These are phyloP conservation scores for Anas platyrhynchos DNA, from an alignment of 2,113 vertebrate genomes.

Conservation along the genomic window DNA sequence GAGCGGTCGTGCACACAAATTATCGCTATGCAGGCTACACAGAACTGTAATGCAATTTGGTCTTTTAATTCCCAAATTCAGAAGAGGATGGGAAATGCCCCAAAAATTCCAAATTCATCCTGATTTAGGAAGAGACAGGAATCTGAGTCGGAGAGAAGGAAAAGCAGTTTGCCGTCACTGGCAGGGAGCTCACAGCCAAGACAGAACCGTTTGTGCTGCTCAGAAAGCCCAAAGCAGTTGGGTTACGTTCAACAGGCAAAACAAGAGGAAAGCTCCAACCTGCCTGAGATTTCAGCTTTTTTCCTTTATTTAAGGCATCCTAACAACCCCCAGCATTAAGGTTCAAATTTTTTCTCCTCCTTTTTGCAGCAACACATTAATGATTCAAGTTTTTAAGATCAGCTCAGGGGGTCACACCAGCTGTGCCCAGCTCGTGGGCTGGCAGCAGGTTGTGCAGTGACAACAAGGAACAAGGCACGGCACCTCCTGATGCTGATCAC, in stretches of 20 bases:
- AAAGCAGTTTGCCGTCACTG: not conserved
- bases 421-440: fast-evolving
- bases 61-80: not conserved
- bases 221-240: not conserved
- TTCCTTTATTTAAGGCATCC: not conserved
- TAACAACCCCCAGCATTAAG: not conserved
- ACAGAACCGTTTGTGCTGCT: not conserved
- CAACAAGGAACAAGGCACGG: not conserved
- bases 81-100: slow-evolving; percentile 6
- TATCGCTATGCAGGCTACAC: not conserved
- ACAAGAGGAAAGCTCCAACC: not conserved
- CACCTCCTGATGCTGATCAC: not conserved
- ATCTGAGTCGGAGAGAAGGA: not conserved
- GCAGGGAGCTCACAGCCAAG: not conserved
- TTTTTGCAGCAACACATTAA: not conserved
- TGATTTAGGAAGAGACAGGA: not conserved
- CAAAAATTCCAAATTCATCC: not conserved
- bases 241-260: not conserved
- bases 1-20: not conserved
- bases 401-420: not conserved
- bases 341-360: not conserved
- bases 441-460: too few relatives aligned
- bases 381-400: not conserved
- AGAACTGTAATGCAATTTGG: not conserved
- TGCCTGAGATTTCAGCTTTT: not conserved